These are phyloP conservation scores for Microcebus tavaratra DNA, from an alignment of 2,113 vertebrate genomes.

Conservation along the genomic window DNA sequence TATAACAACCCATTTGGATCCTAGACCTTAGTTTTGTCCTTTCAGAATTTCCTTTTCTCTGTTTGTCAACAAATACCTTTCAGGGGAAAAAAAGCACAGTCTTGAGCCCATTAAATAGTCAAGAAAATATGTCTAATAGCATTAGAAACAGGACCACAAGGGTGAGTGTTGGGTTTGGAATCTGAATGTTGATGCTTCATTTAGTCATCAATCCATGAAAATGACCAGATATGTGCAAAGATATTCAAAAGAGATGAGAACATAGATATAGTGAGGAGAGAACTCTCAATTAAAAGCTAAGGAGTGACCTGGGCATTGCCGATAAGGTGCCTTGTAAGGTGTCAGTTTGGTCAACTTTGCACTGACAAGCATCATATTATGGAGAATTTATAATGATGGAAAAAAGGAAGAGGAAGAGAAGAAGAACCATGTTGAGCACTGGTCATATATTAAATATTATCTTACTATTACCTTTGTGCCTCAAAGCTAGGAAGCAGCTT, in stretches of 20 bases:
- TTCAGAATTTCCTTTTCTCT: slow-evolving; percentile 55
- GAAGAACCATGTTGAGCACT: not conserved
- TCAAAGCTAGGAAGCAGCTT: not conserved
- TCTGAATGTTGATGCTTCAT: not conserved
- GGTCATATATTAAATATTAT: not conserved
- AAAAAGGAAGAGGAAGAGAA: not conserved
- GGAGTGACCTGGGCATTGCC: not conserved
- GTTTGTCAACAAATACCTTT: slow-evolving; percentile 59
- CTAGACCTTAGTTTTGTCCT: slow-evolving; percentile 50
- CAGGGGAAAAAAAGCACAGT: not conserved
- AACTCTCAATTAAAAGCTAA: not conserved
- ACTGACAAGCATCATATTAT: not conserved
- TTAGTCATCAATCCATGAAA: not conserved
- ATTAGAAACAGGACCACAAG: not conserved
- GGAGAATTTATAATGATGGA: not conserved
- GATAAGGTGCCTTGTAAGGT: not conserved
- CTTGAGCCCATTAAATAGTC: not conserved
- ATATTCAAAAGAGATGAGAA: not conserved
- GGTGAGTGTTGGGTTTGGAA: not conserved
- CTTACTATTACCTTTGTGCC: not conserved
- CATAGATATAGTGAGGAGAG: not conserved
- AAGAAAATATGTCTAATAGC: not conserved
- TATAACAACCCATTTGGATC: slow-evolving; percentile 56
- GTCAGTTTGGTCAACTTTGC: not conserved
- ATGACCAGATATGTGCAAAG: not conserved